Evolutionary conservation across 2,113 vertebrate species (phyloP), one percentile per base, ranked within the genome.

Genomic region (Brachirus orientalis): DNA sequence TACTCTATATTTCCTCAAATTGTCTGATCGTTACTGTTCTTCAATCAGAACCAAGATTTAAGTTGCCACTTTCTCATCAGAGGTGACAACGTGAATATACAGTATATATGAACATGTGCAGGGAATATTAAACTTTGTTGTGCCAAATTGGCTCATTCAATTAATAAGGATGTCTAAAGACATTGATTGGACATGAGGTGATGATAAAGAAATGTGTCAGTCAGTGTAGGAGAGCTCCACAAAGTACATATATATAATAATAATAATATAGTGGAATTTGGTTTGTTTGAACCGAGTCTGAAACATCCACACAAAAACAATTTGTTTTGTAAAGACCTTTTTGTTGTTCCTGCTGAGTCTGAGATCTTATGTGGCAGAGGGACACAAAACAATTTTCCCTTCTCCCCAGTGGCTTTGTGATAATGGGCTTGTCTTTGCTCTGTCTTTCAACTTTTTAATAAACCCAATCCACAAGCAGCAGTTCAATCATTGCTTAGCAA

Each of bases 1-100:
- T 64, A 46, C 54, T 61, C 52, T 66, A 53, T 18, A 61, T 84
- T 79, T 80, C 63, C 61, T 72, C 74, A 72, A 67, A 80, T 67
- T 75, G 70, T 67, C 66, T 78, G 66, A 71, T 54, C 41, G 66
- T 64, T 55, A 63, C 37, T 72, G 75, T 63, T 64, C 63, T 72
- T 77, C 72, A 75, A 83, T 86, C 74, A 63, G 37, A 58, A 63
- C 47, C 17, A 7, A 61, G 62, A 72, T 1, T 58, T 54, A 74
- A 77, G 52, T 67, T 35, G 17, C 59, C 19, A 46, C 28, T 33
- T 38, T 20, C 67, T 50, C 52, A 55, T 19, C 22, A 20, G 28
- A 19, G 37, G 40, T 53, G 56, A 66, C 70, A 57, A 51, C 37
- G 22, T 48, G 10, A 52, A 52, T 53, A 46, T 13, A 19, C n/a